Conservation (phyloP, 2,113 vertebrate species). For the Andinoacara biseriatus region DNA sequence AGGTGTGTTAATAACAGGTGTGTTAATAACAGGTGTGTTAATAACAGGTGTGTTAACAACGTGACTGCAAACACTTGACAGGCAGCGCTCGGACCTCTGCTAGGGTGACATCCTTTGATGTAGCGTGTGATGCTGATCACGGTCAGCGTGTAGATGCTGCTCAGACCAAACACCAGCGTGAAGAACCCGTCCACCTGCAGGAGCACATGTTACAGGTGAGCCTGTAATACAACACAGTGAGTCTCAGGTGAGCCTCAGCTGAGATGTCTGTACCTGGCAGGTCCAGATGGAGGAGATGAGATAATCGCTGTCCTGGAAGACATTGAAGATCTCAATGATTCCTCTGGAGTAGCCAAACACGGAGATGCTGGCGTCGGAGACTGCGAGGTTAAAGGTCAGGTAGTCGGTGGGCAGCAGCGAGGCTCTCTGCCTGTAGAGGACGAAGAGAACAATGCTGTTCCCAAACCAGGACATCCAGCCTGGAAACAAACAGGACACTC, state of each 20-base stretch:
- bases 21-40: background rate
- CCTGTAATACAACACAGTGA: background rate
- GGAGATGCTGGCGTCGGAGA: slow-evolving; percentile 67
- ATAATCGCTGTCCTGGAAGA: slow-evolving; percentile 58
- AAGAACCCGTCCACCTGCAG: slow-evolving; percentile 88
- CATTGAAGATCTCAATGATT: slow-evolving; percentile 66
- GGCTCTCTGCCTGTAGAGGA: slow-evolving; percentile 54
- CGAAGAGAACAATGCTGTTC: slow-evolving; percentile 69
- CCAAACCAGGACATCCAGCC: slow-evolving; percentile 73
- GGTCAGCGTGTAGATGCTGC: slow-evolving; percentile 87
- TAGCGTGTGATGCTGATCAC: slow-evolving; percentile 87
- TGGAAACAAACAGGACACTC: background rate
- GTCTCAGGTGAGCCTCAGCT: background rate
- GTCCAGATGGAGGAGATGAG: slow-evolving; percentile 69
- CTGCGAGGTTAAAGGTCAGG: slow-evolving; percentile 67
- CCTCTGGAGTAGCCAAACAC: slow-evolving; percentile 73
- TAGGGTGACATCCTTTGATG: slow-evolving; percentile 83
- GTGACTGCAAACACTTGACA: background rate
- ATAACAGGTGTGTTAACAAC: background rate
- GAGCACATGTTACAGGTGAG: background rate
- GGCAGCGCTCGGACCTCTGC: slow-evolving; percentile 70
- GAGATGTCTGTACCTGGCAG: slow-evolving; percentile 51
- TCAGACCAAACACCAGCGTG: slow-evolving; percentile 85
- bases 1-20: too few relatives aligned
- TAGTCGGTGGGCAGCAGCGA: slow-evolving; percentile 58